Evolutionary conservation across 2,888 invertebrate genomes (phyloP).

Genomic region (Cancer borealis): DNA sequence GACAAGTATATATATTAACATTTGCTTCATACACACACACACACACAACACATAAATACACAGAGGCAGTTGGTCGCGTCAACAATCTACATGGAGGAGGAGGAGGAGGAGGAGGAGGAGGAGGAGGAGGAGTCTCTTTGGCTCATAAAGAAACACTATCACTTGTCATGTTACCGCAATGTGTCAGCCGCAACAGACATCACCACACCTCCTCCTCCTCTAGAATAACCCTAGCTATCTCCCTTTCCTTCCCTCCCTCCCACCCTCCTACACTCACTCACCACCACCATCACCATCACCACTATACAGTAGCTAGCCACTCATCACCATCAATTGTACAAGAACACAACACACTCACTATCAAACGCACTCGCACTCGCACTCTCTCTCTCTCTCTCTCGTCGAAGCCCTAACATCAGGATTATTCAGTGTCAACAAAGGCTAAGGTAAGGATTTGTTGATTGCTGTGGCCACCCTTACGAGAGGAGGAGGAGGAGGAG

Average conservation of each 20-base stretch:
- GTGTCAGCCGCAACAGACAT: neutral
- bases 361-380: slow-evolving; percentile 5
- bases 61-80: neutral
- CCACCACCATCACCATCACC: neutral
- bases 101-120: neutral
- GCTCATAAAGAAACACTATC: slow-evolving; percentile 30
- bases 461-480: neutral
- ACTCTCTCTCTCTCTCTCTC: slow-evolving; percentile 26
- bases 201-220: slow-evolving; percentile 20
- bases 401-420: neutral
- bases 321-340: neutral
- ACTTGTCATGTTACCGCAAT: neutral
- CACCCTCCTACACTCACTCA: neutral
- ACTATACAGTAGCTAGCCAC: neutral
- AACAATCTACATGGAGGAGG: neutral
- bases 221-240: neutral
- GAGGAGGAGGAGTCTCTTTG: neutral
- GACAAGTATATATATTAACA: too few species aligned
- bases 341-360: slow-evolving; percentile 7
- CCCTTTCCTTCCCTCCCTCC: slow-evolving; percentile 12
- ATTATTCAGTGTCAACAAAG: slow-evolving; percentile 32
- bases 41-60: slow-evolving; percentile 21
- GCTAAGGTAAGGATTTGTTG: neutral
- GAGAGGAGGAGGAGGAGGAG: slow-evolving; percentile 22
- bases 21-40: neutral